Percentiles rank a stretch among this genome's conserved stretches.
phyloP scores from a whole-genome alignment of 2,797 vertebrate species.

The Pseudomugil tenellus region DNA sequence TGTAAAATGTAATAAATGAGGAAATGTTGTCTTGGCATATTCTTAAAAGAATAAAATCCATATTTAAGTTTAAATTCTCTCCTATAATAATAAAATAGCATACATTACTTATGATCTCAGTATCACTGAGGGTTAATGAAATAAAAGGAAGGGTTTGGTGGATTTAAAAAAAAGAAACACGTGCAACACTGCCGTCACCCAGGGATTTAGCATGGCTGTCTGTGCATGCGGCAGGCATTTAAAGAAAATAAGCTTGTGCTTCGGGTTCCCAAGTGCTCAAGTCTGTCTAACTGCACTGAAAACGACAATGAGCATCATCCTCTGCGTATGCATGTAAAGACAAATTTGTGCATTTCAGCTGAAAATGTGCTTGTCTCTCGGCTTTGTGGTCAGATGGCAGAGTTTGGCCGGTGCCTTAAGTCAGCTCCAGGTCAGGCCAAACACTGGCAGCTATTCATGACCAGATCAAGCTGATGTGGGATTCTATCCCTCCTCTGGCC shows the following conservation, averaged over 20 bases:
- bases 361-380: conserved; percentile 89
- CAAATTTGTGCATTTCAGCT: conserved; percentile 53
- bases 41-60: conserved; percentile 10
- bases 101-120: neutral
- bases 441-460: conserved; percentile 97
- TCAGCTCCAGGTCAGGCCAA: conserved; percentile 91
- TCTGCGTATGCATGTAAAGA: conserved; percentile 7
- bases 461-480: conserved; percentile 99
- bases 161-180: conserved; percentile 6
- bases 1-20: conserved; percentile 1
- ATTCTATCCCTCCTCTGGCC: conserved; percentile 93
- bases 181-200: conserved; percentile 55
- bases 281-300: conserved; percentile 50
- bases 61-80: too few relatives aligned
- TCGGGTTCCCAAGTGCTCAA: conserved; percentile 40
- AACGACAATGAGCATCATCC: conserved; percentile 60
- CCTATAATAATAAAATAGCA: conserved; percentile 2
- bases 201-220: conserved; percentile 78
- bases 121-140: conserved; percentile 38
- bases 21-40: neutral
- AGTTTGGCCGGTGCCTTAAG: conserved; percentile 90
- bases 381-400: conserved; percentile 82
- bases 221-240: conserved; percentile 70
- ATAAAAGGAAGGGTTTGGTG: conserved; percentile 26
- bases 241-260: conserved; percentile 43